Conservation (phyloP, 2,888 invertebrate genomes). For the Drosophila longiperda region DNA sequence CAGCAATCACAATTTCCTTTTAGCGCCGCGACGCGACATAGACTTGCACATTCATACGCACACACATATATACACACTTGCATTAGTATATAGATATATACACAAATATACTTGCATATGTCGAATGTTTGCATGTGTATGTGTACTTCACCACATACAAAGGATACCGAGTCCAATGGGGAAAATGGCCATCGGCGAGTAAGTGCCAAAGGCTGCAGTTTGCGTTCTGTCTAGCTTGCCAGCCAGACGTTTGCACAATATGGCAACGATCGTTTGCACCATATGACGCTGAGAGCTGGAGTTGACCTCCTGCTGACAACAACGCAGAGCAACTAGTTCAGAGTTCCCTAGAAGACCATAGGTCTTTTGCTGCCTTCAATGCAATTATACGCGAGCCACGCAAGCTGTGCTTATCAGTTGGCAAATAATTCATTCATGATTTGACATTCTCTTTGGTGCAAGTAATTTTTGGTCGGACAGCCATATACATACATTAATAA, state of each 20-base stretch:
- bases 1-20: constrained; percentile 79
- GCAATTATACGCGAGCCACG: constrained; percentile 72
- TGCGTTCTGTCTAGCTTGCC: constrained; percentile 22
- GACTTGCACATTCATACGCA: constrained; percentile 12
- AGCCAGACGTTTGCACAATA: constrained; percentile 70
- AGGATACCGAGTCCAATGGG: constrained; percentile 15
- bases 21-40: constrained; percentile 61
- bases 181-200: constrained; percentile 23
- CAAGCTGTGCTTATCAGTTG: constrained; percentile 44
- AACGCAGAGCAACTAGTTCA: constrained; percentile 9
- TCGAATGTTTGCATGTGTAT: neutral
- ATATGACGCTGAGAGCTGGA: constrained; percentile 54
- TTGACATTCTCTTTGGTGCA: constrained; percentile 80
- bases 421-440: constrained; percentile 75
- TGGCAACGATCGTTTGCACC: constrained; percentile 78
- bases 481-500: neutral
- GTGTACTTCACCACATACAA: constrained; percentile 24
- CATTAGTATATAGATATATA: constrained; percentile 8
- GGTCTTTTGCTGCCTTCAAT: constrained; percentile 62
- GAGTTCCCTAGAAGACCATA: constrained; percentile 5
- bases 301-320: constrained; percentile 38
- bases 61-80: constrained; percentile 1
- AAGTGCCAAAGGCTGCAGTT: constrained; percentile 42
- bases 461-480: constrained; percentile 41
- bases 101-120: constrained; percentile 1